A percentile compares a stretch with the other conserved stretches of the same genome.
phyloP scores from a whole-genome alignment of 37 sponge, comb jelly and placozoan species.

The Oopsacas minuta region DNA sequence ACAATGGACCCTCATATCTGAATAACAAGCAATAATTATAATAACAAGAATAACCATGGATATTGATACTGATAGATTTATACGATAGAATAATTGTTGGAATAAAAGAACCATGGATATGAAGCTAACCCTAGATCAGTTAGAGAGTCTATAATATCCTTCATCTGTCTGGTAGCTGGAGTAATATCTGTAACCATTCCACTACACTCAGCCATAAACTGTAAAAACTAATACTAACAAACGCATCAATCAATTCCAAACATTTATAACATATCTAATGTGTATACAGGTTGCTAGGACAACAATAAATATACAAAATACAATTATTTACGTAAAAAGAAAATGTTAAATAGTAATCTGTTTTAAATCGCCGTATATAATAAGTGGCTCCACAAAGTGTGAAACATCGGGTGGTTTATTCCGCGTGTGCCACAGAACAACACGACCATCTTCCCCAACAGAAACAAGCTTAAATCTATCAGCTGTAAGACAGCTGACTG shows the following conservation, averaged over 20 bases:
- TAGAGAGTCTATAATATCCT: not conserved
- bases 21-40: too few relatives aligned
- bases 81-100: not conserved
- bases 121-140: slow-evolving; percentile 4
- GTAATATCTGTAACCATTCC: not conserved
- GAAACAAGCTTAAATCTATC: not conserved
- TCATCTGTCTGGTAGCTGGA: not conserved
- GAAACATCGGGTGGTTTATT: not conserved
- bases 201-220: not conserved
- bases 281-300: too few relatives aligned
- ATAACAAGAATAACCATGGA: too few relatives aligned
- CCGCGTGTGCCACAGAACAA: slow-evolving; percentile 15
- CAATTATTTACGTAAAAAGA: not conserved
- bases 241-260: too few relatives aligned
- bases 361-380: not conserved
- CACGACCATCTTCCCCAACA: not conserved
- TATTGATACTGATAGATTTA: too few relatives aligned
- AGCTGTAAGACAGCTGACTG: not conserved
- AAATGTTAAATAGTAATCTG: not conserved
- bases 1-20: not conserved
- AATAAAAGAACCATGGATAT: not conserved
- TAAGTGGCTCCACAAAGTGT: not conserved
- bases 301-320: not conserved
- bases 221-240: too few relatives aligned
- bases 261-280: too few relatives aligned